phyloP scores from a whole-genome alignment of 30 jellyfish, hydroid and myxozoan species.

The Hydractinia echinata region DNA sequence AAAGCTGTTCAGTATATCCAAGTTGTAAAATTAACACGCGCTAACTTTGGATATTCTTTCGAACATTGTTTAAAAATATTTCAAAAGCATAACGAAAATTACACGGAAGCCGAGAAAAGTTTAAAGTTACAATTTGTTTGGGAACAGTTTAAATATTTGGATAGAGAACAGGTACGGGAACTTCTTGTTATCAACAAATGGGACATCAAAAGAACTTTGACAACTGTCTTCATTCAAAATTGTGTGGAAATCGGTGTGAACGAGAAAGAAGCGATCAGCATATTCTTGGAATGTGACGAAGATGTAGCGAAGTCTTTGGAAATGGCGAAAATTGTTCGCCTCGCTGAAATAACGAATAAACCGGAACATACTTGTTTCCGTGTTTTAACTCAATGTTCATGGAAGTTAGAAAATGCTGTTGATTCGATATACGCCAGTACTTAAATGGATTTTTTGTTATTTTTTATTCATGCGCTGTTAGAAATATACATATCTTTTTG shows the following conservation, averaged over 20 bases:
- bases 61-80: slow-evolving; percentile 22
- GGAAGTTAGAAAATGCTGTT: slow-evolving; percentile 80
- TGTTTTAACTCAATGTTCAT: slow-evolving; percentile 49
- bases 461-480: no score
- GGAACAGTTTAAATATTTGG: not conserved
- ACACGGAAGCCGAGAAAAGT: slow-evolving; percentile 1
- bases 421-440: slow-evolving; percentile 26
- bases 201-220: slow-evolving; percentile 17
- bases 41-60: slow-evolving; percentile 26
- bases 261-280: not conserved
- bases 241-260: slow-evolving; percentile 24
- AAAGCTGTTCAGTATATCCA: slow-evolving; percentile 30
- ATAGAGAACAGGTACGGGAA: not conserved
- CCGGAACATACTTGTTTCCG: slow-evolving; percentile 53
- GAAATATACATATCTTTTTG: no score
- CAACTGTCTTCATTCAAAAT: slow-evolving; percentile 8
- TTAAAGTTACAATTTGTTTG: slow-evolving; percentile 13
- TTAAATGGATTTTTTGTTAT: not conserved
- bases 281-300: slow-evolving; percentile 7
- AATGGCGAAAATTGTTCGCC: slow-evolving; percentile 44
- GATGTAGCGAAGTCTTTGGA: slow-evolving; percentile 48
- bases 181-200: not conserved
- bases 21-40: slow-evolving; percentile 12
- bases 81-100: slow-evolving; percentile 3
- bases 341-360: slow-evolving; percentile 72